phyloP scores from a whole-genome alignment of 1,140 invertebrate genomes.

The Drosophila auraria region DNA sequence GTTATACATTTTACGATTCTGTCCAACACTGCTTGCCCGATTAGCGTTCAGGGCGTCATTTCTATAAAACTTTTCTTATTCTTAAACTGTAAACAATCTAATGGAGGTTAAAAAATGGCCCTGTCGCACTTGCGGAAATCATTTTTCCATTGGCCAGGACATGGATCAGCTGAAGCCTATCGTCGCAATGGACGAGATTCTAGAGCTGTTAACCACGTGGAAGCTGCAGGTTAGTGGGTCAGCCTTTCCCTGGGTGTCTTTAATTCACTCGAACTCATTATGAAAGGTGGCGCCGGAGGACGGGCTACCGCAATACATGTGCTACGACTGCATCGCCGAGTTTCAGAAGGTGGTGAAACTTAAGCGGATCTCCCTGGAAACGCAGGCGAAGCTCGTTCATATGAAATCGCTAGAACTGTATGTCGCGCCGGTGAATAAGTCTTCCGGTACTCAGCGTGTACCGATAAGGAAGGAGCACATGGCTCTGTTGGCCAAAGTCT shows the following conservation, averaged over 20 bases:
- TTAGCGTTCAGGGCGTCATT: too few species aligned
- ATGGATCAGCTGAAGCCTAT: slow-evolving; percentile 49
- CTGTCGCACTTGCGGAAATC: slow-evolving; percentile 72
- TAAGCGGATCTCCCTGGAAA: slow-evolving; percentile 54
- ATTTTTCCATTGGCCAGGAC: slow-evolving; percentile 31
- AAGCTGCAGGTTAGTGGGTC: slow-evolving; percentile 52
- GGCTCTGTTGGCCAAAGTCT: slow-evolving; percentile 22
- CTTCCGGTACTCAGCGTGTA: slow-evolving; percentile 69
- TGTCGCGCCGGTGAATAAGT: slow-evolving; percentile 18
- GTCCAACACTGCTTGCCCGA: background rate
- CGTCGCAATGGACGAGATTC: slow-evolving; percentile 41
- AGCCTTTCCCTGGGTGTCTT: background rate
- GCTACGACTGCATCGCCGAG: slow-evolving; percentile 56
- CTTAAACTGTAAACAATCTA: background rate
- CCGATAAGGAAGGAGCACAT: slow-evolving; percentile 72
- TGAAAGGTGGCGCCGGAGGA: slow-evolving; percentile 52
- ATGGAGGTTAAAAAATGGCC: slow-evolving; percentile 38
- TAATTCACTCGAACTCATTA: background rate
- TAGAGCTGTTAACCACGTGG: slow-evolving; percentile 64
- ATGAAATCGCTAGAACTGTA: slow-evolving; percentile 26
- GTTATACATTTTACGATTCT: background rate
- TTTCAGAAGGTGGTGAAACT: slow-evolving; percentile 69
- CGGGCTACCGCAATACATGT: slow-evolving; percentile 70
- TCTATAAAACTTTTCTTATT: background rate
- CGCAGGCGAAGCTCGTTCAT: slow-evolving; percentile 58